These are phyloP conservation scores for Pluvialis apricaria DNA, from an alignment of 2,113 vertebrate genomes.

Conservation along the genomic window DNA sequence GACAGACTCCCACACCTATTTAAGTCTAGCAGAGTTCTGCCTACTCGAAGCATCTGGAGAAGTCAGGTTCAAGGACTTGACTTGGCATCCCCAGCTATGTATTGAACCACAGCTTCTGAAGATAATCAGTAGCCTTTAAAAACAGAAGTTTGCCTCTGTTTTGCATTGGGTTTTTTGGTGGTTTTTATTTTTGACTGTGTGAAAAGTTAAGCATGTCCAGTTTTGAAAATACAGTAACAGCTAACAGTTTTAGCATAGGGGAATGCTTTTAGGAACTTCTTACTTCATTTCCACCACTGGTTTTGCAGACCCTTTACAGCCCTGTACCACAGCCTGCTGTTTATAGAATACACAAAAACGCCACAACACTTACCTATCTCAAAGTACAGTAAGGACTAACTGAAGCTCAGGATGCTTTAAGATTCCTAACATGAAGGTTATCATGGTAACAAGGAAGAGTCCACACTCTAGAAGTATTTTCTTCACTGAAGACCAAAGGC, in stretches of 20 bases:
- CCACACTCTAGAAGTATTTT: not conserved
- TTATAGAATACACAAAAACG: not conserved
- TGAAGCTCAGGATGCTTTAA: not conserved
- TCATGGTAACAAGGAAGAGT: not conserved
- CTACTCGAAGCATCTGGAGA: not conserved
- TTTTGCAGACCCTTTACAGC: not conserved
- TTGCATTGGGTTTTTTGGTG: not conserved
- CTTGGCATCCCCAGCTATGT: not conserved
- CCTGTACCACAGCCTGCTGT: not conserved
- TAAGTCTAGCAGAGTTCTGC: not conserved
- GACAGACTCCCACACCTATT: not conserved
- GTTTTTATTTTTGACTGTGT: not conserved
- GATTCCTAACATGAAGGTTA: not conserved
- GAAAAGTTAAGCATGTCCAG: not conserved
- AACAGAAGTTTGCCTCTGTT: not conserved
- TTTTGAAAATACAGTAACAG: not conserved
- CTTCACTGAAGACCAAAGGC: not conserved
- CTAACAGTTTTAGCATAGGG: not conserved
- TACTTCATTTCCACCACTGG: not conserved
- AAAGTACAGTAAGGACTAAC: not conserved
- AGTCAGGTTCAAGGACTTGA: not conserved
- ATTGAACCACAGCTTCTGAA: not conserved
- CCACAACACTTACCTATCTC: not conserved
- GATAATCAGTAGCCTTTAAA: constrained; percentile 11
- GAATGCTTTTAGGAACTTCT: not conserved